These are phyloP conservation scores for Octomys mimax DNA, from an alignment of 2,797 vertebrate species.

Conservation along the genomic window DNA sequence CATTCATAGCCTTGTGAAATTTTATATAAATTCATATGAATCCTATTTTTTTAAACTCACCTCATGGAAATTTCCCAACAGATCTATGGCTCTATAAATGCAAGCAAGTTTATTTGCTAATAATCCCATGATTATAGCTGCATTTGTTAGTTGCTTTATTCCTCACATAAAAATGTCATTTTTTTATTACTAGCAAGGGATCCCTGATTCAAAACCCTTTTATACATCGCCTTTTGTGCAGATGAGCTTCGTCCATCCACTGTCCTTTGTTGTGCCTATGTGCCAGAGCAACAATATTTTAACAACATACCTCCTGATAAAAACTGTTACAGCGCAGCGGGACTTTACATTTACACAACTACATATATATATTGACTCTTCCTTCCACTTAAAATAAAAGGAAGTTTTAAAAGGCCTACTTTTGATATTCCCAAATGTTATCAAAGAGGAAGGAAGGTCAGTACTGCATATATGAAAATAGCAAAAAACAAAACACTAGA, in stretches of 20 bases:
- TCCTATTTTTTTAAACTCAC: slow-evolving; percentile 61
- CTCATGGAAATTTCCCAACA: slow-evolving; percentile 66
- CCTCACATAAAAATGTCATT: slow-evolving; percentile 80
- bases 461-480: neutral
- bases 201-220: slow-evolving; percentile 64
- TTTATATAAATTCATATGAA: slow-evolving; percentile 77
- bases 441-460: neutral
- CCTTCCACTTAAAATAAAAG: neutral
- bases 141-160: slow-evolving; percentile 79
- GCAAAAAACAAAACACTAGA: neutral
- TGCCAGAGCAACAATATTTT: slow-evolving; percentile 30
- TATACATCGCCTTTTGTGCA: slow-evolving; percentile 71
- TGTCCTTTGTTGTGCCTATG: slow-evolving; percentile 2
- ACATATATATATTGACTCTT: neutral
- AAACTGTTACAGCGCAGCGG: neutral
- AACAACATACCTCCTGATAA: neutral
- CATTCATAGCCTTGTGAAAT: slow-evolving; percentile 79
- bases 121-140: slow-evolving; percentile 79
- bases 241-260: slow-evolving; percentile 44
- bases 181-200: slow-evolving; percentile 71
- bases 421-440: neutral
- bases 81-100: slow-evolving; percentile 78
- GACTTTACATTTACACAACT: neutral
- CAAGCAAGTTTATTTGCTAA: slow-evolving; percentile 84
- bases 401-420: neutral